phyloP scores from a whole-genome alignment of 2,797 vertebrate species.

The Pseudomugil tenellus region DNA sequence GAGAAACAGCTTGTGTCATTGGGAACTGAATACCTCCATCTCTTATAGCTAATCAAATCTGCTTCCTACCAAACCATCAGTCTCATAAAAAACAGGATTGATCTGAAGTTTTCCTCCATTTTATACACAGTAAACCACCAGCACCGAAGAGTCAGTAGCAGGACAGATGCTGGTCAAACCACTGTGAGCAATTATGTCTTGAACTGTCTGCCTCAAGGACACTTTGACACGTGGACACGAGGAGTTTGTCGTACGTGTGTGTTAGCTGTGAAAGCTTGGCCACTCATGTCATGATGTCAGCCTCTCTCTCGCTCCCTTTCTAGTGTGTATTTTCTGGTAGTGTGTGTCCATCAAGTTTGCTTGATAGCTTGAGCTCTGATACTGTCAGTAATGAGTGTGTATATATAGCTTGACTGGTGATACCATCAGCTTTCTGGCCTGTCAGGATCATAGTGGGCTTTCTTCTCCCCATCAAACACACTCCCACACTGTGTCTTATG shows the following conservation, averaged over 20 bases:
- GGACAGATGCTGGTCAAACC: neutral
- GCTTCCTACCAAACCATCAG: neutral
- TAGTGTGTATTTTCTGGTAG: constrained; percentile 24
- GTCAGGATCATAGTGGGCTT: constrained; percentile 27
- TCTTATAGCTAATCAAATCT: neutral
- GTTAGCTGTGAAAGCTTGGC: constrained; percentile 27
- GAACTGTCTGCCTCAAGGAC: constrained; percentile 34
- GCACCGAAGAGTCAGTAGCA: neutral
- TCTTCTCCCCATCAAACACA: constrained; percentile 20
- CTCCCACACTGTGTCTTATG: constrained; percentile 9
- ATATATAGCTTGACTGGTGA: constrained; percentile 36
- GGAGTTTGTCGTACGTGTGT: constrained; percentile 15
- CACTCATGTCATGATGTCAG: constrained; percentile 9
- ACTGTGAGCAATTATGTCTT: neutral
- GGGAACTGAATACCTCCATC: neutral
- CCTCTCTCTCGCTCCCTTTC: neutral
- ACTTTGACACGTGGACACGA: constrained; percentile 9
- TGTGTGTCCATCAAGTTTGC: constrained; percentile 41
- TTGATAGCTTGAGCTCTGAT: constrained; percentile 45
- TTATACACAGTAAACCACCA: neutral
- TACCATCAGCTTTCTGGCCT: constrained; percentile 33
- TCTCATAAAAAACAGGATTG: neutral
- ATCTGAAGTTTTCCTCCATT: neutral
- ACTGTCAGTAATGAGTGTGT: constrained; percentile 37
- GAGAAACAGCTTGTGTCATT: neutral